Evolutionary conservation across 2,888 invertebrate species (phyloP), one percentile per base, ranked within the genome.

Genomic region (Harpagoxenus sublaevis): DNA sequence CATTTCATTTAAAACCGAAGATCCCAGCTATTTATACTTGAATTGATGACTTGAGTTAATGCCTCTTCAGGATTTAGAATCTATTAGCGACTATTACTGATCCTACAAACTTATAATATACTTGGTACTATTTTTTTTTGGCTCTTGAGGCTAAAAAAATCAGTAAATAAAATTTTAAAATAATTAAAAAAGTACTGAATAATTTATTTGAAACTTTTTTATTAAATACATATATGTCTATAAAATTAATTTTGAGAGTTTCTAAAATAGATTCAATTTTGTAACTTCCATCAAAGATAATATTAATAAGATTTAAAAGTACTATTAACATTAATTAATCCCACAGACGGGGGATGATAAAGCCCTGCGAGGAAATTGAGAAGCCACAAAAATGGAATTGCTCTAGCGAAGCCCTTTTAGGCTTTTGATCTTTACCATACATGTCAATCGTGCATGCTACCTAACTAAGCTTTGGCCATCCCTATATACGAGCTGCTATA

Each of bases 341-440:
- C 48, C 6, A 23, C 9, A 28, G 45, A 51, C 12, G 23, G 35
- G 23, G 23, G 18, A 48, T 39, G 15, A 65, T 35, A 65, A 48
- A 73, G 28, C 9, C 12, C 39, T 15, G 18, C 3, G 35, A 18
- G 45, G 2, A 48, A 81, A 84, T 84, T 66, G 84, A 82, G 55
- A 84, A 84, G 57, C 84, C 73, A 48, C 55, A 55, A 28, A 83
- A 84, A 57, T 73, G 83, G 66, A 83, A 84, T 84, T 83, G 83
- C 57, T 73, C 31, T 18, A 28, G 23, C 45, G 28, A 81, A 81
- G 18, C 75, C 60, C 48, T 73, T 71, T 79, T 39, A 81, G 28
- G 71, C 51, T 28, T 42, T 78, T 45, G 28, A 70, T 78, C 71
- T 78, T 42, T 55, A 18, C 28, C 42, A 70, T 4, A 55, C 71